phyloP scores from a whole-genome alignment of 1,140 invertebrate genomes.

The Megalopta genalis region DNA sequence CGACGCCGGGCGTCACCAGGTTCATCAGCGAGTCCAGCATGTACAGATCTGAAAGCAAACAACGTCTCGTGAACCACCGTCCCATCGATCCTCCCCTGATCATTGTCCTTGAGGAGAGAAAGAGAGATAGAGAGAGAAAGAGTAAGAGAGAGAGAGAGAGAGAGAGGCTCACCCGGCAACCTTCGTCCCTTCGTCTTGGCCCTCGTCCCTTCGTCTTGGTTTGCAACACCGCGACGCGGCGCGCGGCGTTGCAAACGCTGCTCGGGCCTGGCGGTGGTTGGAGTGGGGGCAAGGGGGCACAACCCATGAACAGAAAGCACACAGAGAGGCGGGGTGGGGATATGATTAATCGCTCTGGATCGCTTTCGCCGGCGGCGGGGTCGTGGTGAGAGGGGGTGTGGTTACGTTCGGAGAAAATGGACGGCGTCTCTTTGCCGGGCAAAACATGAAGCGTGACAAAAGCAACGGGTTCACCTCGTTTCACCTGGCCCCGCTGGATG shows the following conservation, averaged over 20 bases:
- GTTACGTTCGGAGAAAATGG: too few species aligned
- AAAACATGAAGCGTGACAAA: not conserved
- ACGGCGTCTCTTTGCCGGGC: too few species aligned
- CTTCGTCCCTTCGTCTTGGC: not conserved
- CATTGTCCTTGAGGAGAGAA: too few species aligned
- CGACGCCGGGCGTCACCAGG: not conserved
- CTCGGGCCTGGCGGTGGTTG: too few species aligned
- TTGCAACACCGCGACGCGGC: too few species aligned
- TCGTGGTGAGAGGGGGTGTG: too few species aligned
- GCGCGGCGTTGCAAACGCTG: too few species aligned
- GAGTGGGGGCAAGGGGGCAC: too few species aligned
- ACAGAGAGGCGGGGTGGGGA: not conserved
- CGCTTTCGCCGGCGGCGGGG: too few species aligned
- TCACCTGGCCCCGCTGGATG: too few species aligned
- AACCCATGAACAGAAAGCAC: not conserved
- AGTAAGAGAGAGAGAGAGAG: too few species aligned
- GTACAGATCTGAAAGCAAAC: slow-evolving; percentile 57
- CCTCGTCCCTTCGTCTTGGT: not conserved
- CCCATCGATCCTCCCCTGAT: not conserved
- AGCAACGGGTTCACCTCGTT: not conserved
- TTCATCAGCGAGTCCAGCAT: slow-evolving; percentile 54
- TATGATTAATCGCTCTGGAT: not conserved
- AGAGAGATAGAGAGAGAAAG: too few species aligned
- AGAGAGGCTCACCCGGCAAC: not conserved
- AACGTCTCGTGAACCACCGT: slow-evolving; percentile 28